These are phyloP conservation scores for Chydorus sphaericus DNA, from an alignment of 2,888 invertebrate species.

Conservation along the genomic window DNA sequence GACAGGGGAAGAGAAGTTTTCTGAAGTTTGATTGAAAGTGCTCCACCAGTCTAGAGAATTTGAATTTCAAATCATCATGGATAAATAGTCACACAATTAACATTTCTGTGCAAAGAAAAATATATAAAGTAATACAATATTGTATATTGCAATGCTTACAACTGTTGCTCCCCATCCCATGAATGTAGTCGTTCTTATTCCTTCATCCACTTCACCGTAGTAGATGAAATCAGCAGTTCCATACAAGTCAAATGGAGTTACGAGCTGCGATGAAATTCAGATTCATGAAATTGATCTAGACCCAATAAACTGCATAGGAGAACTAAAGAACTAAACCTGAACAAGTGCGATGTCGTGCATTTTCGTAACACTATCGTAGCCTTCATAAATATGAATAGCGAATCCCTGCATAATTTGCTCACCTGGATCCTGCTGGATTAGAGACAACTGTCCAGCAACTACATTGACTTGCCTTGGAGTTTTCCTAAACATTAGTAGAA, in stretches of 20 bases:
- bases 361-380: neutral
- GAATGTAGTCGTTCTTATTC: neutral
- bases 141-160: neutral
- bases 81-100: too few relatives aligned
- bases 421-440: neutral
- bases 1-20: neutral
- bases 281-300: neutral
- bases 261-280: neutral
- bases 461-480: neutral
- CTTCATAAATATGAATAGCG: neutral
- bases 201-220: neutral
- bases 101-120: too few relatives aligned
- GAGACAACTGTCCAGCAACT: neutral
- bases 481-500: too few relatives aligned
- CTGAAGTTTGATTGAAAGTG: neutral
- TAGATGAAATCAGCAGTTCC: neutral
- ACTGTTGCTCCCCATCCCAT: slow-evolving; percentile 1
- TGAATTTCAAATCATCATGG: neutral
- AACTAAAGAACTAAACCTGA: neutral
- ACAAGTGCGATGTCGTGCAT: neutral
- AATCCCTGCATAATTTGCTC: neutral
- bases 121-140: neutral
- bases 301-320: neutral
- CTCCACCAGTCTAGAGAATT: neutral
- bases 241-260: neutral